phyloP scores from a whole-genome alignment of 2,113 vertebrate species.

The Mesembrinibis cayennensis region DNA sequence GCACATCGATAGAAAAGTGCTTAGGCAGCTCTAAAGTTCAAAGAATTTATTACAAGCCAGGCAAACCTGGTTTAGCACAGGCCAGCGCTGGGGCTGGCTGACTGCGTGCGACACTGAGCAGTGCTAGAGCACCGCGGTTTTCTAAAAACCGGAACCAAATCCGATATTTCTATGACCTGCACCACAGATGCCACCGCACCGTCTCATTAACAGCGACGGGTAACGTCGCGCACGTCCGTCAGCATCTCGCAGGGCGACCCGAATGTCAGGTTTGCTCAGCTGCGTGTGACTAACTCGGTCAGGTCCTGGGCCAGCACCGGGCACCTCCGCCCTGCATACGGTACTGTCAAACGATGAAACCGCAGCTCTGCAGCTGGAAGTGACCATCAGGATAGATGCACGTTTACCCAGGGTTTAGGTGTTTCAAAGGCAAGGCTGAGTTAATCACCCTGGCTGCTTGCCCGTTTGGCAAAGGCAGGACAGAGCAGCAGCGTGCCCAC shows the following conservation, averaged over 20 bases:
- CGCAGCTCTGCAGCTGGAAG: neutral
- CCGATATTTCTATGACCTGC: accelerated
- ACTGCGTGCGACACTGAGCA: accelerated
- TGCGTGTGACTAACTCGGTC: neutral
- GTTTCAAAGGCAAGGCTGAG: neutral
- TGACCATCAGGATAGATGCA: accelerated
- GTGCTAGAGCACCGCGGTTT: accelerated
- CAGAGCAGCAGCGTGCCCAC: neutral
- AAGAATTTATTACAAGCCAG: neutral
- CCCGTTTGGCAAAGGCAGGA: neutral
- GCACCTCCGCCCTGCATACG: neutral
- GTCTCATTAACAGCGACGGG: accelerated
- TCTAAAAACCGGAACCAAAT: no score
- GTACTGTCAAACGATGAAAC: neutral
- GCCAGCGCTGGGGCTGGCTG: neutral
- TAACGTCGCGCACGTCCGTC: accelerated
- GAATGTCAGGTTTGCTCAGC: neutral
- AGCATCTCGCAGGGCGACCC: neutral
- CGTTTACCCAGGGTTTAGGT: neutral
- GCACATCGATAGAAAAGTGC: neutral
- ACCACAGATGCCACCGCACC: accelerated
- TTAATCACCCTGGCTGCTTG: neutral
- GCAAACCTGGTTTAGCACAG: neutral
- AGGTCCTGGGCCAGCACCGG: neutral
- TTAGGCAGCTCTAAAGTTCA: neutral